Base-by-base conservation (phyloP, 1,140 invertebrate species). In the Phthorimaea operculella region DNA sequence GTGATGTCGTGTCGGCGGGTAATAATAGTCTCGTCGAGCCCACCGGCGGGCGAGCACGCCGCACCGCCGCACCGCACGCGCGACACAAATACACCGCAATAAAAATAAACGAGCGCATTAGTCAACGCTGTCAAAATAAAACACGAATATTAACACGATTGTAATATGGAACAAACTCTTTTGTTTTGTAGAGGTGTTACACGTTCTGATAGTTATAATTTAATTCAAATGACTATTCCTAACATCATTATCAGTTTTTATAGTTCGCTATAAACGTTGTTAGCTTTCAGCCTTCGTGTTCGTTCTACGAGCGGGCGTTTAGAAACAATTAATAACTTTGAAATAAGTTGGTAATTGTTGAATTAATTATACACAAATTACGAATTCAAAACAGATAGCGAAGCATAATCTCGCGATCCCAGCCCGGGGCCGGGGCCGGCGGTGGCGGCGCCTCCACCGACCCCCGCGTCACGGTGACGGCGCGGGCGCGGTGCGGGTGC, bases 71-170 rank as follows among this genome's bases (percentile, higher is more conserved):
- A 74, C 34, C 42, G 74, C 71, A 72, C 72, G 69, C 68, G 61
- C 70, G 66, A 69, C 68, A 78, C 62, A 75, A 83, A 82, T 80
- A 82, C 75, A 75, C 72, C 64, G 70, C 70, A 74, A 79, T 78
- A 83, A 83, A 83, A 83, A 82, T 85, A 83, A 85, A 81, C 76
- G 77, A 68, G 63, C 64, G 73, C 79, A 83, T 83, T 85, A 78
- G 73, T 85, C 79, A 83, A 69, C 74, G 69, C 57, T 80, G 82
- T 80, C 79, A 82, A 80, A 85, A 82, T 76, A 81, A 78, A 74
- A 74, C 66, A 62, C 63, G 62, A 70, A 67, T 74, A 70, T 78
- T 72, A 70, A 77, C 63, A 72, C 61, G 53, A 61, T 64, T 56
- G 60, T 68, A 63, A 68, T 68, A 60, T 63, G 62, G 49, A 69